These are phyloP conservation scores for Bombus breviceps DNA, from an alignment of 1,140 invertebrate species.

Conservation along the genomic window DNA sequence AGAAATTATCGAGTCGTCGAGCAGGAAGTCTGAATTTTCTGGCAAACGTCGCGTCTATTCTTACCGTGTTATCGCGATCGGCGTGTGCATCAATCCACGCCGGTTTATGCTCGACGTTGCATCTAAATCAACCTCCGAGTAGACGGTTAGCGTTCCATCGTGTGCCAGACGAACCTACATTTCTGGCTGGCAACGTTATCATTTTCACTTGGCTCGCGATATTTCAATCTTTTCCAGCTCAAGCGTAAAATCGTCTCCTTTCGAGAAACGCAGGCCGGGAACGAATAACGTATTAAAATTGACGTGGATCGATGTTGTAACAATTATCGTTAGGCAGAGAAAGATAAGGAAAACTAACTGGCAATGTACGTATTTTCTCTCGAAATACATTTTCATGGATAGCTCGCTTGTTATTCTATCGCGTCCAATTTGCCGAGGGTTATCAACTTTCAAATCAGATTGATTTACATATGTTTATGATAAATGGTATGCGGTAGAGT, in stretches of 20 bases:
- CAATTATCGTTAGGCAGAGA: no score
- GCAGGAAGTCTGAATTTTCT: slow-evolving; percentile 30
- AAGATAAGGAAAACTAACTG: no score
- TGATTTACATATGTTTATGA: no score
- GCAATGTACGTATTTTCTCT: no score
- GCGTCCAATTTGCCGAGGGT: no score
- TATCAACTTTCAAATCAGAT: no score
- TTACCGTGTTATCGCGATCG: slow-evolving; percentile 46
- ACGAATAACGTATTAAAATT: not conserved
- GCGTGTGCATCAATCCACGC: slow-evolving; percentile 24
- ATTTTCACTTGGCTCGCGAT: not conserved
- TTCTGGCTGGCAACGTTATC: slow-evolving; percentile 26
- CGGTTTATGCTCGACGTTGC: slow-evolving; percentile 23
- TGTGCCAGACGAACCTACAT: slow-evolving; percentile 11
- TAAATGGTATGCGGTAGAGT: no score
- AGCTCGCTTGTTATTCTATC: no score
- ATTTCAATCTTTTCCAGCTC: not conserved
- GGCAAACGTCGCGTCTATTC: slow-evolving; percentile 47
- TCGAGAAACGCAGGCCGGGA: not conserved
- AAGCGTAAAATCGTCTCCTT: not conserved
- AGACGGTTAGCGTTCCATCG: slow-evolving; percentile 44
- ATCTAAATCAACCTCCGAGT: slow-evolving; percentile 48
- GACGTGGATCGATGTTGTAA: not conserved
- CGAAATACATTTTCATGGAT: no score
- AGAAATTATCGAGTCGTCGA: slow-evolving; percentile 17